phyloP scores from a whole-genome alignment of 2,113 vertebrate species.

The Neopipo cinnamomea region DNA sequence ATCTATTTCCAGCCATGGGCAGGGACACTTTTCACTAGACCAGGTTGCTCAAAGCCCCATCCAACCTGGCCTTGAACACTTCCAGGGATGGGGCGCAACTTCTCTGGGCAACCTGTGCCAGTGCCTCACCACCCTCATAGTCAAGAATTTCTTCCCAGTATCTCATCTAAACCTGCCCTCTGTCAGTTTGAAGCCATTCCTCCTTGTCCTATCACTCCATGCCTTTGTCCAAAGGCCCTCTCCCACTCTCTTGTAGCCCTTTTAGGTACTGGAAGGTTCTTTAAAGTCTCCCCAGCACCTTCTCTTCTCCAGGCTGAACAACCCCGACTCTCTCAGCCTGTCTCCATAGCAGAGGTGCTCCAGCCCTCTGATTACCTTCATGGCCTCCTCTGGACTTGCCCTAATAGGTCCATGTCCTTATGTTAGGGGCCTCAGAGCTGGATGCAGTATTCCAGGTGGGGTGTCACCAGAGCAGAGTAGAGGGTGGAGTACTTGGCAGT shows the following conservation, averaged over 20 bases:
- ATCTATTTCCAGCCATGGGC: accelerated
- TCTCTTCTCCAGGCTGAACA: background rate
- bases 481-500: accelerated
- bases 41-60: accelerated
- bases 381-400: background rate
- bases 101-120: background rate
- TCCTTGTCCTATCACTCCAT: background rate
- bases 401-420: background rate
- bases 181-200: background rate
- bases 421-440: background rate
- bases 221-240: background rate
- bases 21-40: background rate
- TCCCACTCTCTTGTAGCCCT: background rate
- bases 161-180: background rate
- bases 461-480: background rate
- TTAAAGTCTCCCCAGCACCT: background rate
- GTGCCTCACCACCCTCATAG: background rate
- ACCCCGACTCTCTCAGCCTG: background rate
- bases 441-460: background rate
- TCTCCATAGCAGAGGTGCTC: background rate
- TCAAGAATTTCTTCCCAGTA: background rate
- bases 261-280: background rate
- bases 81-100: background rate
- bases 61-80: accelerated
- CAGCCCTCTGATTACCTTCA: background rate